Evolutionary conservation across 2,888 invertebrate genomes (phyloP).

Genomic region (Lacanobia wlatinum): DNA sequence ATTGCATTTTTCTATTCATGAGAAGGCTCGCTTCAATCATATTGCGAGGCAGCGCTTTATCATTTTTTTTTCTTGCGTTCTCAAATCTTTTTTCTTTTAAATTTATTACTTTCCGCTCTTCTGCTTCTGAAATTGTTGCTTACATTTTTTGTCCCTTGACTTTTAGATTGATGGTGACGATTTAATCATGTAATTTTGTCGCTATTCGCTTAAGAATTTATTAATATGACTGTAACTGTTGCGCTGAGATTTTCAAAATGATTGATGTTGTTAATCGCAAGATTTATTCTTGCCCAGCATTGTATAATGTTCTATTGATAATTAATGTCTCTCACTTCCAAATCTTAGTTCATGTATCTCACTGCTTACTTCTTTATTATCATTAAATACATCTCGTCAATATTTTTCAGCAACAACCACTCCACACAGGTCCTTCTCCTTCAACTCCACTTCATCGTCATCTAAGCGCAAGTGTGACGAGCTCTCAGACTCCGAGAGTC

Average conservation of each 20-base stretch:
- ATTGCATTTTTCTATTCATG: constrained; percentile 72
- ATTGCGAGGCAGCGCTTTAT: constrained; percentile 57
- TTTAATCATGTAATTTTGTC: constrained; percentile 51
- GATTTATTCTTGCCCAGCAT: not conserved
- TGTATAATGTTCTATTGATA: too few species aligned
- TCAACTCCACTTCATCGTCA: constrained; percentile 80
- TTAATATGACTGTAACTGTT: constrained; percentile 26
- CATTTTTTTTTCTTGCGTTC: constrained; percentile 56
- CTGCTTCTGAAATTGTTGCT: constrained; percentile 60
- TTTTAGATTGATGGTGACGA: constrained; percentile 48
- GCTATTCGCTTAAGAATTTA: constrained; percentile 27
- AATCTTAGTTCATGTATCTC: too few species aligned
- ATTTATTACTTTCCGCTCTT: constrained; percentile 66
- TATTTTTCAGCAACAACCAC: constrained; percentile 76
- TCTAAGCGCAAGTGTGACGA: constrained; percentile 83
- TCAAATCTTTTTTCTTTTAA: constrained; percentile 61
- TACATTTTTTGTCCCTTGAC: constrained; percentile 39
- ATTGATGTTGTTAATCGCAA: constrained; percentile 23
- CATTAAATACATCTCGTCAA: too few species aligned
- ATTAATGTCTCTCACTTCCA: too few species aligned
- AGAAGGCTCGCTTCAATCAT: constrained; percentile 68
- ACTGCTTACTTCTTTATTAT: too few species aligned
- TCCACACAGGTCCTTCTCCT: constrained; percentile 74
- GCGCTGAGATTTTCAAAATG: constrained; percentile 7
- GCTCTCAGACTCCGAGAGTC: constrained; percentile 82